Evolutionary conservation across 2,113 vertebrate species (phyloP), one percentile per base, ranked within the genome.

Genomic region (Monarcha castaneiventris): DNA sequence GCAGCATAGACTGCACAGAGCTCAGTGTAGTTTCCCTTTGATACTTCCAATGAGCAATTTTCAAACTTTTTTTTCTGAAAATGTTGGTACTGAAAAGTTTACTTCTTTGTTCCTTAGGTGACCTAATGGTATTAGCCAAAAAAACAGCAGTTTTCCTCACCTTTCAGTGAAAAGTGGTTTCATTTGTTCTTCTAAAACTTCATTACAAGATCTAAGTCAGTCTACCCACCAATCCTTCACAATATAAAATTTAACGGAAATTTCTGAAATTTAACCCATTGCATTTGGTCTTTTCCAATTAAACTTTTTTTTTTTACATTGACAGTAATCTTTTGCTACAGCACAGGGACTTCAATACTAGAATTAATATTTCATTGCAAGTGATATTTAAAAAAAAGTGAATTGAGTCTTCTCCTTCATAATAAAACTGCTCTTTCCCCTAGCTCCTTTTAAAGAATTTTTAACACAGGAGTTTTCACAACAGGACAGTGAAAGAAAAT

Each of bases 221-320:
- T 8, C 52, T 66, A 55, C 1, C 4, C 4, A 4, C 3, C 4
- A 49, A 0, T 21, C 16, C 9, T n/a, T 77, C n/a, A 41, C 35
- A 5, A 37, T 72, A 52, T 7, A 25, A 94, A 75, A 64, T 80
- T 39, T 48, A 93, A 90, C n/a, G 26, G 29, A 78, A 88, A 67
- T 21, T 5, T 46, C 23, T 77, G 43, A 88, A 79, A 91, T 80
- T 39, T 41, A 82, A 59, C 22, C 41, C 41, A 81, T 7, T 72
- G 5, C 41, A 48, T 66, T 86, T 59, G 21, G 15, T 25, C 30
- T 77, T 29, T 69, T 81, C 29, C 35, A 56, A 64, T 48, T 67
- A 85, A 48, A 9, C 26, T 32, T 37, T 69, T 41, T 56, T 54
- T 74, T 52, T 71, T 44, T 9, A 48, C 4, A 23, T 33, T 54